Percentiles rank a stretch among this genome's conserved stretches.
Conservation (phyloP, 2,113 vertebrate genomes). For the Suricata suricatta region DNA sequence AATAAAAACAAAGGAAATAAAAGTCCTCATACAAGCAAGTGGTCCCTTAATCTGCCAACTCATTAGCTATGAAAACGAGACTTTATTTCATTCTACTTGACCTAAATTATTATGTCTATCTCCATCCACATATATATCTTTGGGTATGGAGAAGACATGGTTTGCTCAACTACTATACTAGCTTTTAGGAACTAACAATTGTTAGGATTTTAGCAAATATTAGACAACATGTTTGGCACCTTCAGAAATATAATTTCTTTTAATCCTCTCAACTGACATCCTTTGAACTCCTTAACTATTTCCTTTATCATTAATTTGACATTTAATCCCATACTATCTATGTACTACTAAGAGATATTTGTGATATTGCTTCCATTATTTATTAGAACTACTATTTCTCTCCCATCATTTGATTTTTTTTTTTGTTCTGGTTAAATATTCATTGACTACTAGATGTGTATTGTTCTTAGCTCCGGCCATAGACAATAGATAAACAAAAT, state of each 20-base stretch:
- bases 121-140: neutral
- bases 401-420: neutral
- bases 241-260: neutral
- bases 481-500: neutral
- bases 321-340: neutral
- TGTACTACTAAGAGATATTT: neutral
- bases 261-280: neutral
- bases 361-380: neutral
- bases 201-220: neutral
- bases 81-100: neutral
- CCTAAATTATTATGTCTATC: neutral
- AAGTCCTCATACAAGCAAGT: neutral
- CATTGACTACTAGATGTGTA: neutral
- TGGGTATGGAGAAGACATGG: neutral
- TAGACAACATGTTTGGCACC: neutral
- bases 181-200: slow-evolving; percentile 1
- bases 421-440: neutral
- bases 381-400: neutral
- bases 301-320: neutral
- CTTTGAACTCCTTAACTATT: neutral
- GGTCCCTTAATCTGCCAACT: neutral
- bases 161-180: neutral
- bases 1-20: neutral
- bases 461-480: neutral
- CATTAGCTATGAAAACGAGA: neutral